Percentiles rank a stretch among this genome's conserved stretches.
Conservation (phyloP, 2,113 vertebrate genomes). For the Apodemus speciosus region DNA sequence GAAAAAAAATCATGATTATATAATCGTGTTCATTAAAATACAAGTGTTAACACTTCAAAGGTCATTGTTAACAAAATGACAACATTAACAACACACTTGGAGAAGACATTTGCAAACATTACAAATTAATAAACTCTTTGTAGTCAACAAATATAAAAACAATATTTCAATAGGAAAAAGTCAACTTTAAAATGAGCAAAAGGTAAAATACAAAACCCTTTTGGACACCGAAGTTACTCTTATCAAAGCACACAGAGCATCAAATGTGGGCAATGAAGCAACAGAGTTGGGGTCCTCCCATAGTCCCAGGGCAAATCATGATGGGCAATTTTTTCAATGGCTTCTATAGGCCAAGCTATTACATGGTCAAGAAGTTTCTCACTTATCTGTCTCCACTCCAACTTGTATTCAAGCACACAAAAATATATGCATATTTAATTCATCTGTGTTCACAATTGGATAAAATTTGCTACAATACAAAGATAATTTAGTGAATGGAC, state of each 20-base stretch:
- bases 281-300: too few species aligned
- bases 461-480: not conserved
- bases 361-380: not conserved
- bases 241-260: not conserved
- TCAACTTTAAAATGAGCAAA: not conserved
- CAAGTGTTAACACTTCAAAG: not conserved
- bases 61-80: not conserved
- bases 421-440: not conserved
- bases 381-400: not conserved
- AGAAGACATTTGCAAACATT: not conserved
- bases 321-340: not conserved
- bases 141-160: not conserved
- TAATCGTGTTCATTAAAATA: not conserved
- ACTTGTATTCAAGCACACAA: not conserved
- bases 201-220: not conserved
- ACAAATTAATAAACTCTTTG: not conserved
- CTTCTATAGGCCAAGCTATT: not conserved
- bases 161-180: not conserved
- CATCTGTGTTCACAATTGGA: not conserved
- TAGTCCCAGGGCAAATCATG: too few species aligned
- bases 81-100: not conserved
- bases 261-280: not conserved
- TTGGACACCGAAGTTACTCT: not conserved
- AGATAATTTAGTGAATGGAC: not conserved
- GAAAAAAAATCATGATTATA: not conserved